Evolutionary conservation across 2,113 vertebrate genomes (phyloP), one percentile per base, ranked within the genome.

Genomic region (Oreochromis niloticus): DNA sequence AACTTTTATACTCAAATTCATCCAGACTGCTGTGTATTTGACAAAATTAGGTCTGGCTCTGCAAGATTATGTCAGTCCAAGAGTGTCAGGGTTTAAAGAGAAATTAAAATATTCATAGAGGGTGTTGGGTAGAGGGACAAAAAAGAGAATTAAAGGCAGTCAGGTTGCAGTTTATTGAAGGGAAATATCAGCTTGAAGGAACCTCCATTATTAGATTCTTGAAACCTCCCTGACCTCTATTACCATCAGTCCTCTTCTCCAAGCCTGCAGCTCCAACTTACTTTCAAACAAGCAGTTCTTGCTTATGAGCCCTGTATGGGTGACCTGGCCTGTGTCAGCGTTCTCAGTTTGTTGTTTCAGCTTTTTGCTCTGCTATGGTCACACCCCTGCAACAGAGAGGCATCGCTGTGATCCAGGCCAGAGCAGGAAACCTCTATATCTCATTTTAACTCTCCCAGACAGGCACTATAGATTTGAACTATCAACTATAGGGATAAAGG

Each of bases 271-370:
- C 30, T 55, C 50, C 86, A 92, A 83, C 84, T 55, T 82, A 66
- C 87, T 88, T 85, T 89, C 78, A 90, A 92, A 91, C 86, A 82
- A 91, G 84, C 87, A 68, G 17, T 39, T 84, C 56, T 32, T 91
- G 83, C 81, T 93, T 85, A 50, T 81, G 81, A 85, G 83, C 81
- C 34, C 68, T 89, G 43, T 55, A 83, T 36, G 83, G 85, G 89
- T 78, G 89, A 85, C 78, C 95, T 94, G 95, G 93, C 66, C 52
- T 87, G 81, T 92, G 90, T 96, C 94, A 90, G 82, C 30, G 55
- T 89, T 59, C 73, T 82, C 30, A 78, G 89, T 94, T 95, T 95
- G 90, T 95, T 95, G 89, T 94, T 95, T 81, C 84, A 95, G 93
- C 92, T 90, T 89, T 89, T 61, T 71, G 81, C 85, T 82, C 9